phyloP scores from a whole-genome alignment of 2,797 vertebrate species.

The Halcyon chelicuti region DNA sequence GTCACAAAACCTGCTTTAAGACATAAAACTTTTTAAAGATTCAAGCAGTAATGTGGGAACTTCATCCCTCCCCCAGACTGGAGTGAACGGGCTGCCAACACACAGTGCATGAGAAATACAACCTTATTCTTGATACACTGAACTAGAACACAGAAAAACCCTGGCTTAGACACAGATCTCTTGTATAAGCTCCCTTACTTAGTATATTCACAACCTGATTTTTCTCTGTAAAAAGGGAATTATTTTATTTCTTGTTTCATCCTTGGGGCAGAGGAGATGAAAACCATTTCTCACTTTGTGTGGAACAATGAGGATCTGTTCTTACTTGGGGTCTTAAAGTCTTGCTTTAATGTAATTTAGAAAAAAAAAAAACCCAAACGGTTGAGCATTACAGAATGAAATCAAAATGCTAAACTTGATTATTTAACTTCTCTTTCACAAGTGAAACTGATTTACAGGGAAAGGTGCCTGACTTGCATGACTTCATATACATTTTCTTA shows the following conservation, averaged over 20 bases:
- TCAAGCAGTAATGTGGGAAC: not conserved
- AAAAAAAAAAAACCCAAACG: not conserved
- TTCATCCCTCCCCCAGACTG: not conserved
- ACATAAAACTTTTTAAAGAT: not conserved
- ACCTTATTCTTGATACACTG: not conserved
- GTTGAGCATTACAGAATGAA: not conserved
- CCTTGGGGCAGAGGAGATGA: not conserved
- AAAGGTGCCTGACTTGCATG: not conserved
- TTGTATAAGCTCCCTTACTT: not conserved
- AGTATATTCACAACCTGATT: not conserved
- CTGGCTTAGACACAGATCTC: not conserved
- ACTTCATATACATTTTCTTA: not conserved
- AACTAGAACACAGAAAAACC: not conserved
- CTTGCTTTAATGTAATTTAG: not conserved
- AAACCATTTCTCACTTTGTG: not conserved
- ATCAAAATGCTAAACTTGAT: not conserved
- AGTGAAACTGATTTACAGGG: not conserved
- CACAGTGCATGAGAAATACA: not conserved
- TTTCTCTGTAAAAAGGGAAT: not conserved
- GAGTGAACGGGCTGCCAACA: not conserved
- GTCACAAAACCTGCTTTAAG: not conserved
- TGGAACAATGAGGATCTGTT: slow-evolving; percentile 6
- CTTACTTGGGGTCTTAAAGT: not conserved
- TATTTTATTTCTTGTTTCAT: not conserved
- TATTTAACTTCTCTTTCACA: not conserved